phyloP scores from a whole-genome alignment of 2,888 invertebrate species.

The Smittia sp. region DNA sequence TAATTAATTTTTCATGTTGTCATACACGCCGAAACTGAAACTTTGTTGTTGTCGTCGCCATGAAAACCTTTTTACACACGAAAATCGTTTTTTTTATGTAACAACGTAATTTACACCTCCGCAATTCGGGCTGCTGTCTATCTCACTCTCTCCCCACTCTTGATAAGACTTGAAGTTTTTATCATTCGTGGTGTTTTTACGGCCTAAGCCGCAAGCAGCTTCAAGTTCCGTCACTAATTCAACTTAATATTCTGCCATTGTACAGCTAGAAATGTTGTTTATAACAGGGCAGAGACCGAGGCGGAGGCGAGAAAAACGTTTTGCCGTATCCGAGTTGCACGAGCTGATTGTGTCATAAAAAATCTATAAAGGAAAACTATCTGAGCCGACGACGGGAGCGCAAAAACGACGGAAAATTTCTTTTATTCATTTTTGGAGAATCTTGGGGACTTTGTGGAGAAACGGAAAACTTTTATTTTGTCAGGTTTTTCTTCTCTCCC shows the following conservation, averaged over 20 bases:
- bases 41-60: background rate
- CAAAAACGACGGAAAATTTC: background rate
- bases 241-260: background rate
- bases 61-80: constrained; percentile 9
- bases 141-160: background rate
- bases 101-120: constrained; percentile 7
- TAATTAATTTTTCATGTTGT: background rate
- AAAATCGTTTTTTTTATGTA: background rate
- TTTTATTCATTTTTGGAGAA: background rate
- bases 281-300: background rate
- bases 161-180: background rate
- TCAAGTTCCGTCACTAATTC: no score
- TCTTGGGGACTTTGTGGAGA: background rate
- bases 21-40: no score
- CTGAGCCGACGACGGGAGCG: background rate
- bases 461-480: background rate
- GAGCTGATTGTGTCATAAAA: background rate
- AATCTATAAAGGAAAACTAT: background rate
- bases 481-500: background rate
- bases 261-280: background rate
- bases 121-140: background rate
- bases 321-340: background rate
- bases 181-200: background rate
- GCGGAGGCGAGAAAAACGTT: background rate
- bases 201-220: no score